phyloP scores from a whole-genome alignment of 1,140 invertebrate genomes.

The Subanguina moxae region DNA sequence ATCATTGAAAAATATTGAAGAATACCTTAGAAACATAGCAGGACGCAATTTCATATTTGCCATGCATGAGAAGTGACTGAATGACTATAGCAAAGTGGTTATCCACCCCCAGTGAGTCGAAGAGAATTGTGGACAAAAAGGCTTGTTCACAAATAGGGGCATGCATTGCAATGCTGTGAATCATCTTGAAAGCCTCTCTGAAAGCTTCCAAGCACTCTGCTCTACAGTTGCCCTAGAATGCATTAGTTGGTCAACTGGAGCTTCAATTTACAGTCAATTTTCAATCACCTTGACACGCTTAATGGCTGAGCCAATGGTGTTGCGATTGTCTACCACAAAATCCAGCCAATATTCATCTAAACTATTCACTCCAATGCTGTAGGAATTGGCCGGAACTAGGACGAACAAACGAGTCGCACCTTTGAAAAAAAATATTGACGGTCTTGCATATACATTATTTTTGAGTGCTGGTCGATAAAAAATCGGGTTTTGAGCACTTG shows the following conservation, averaged over 20 bases:
- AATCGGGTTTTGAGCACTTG: too few species aligned
- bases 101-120: neutral
- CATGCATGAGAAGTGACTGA: neutral
- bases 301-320: neutral
- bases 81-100: neutral
- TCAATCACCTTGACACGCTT: neutral
- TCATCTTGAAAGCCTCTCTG: neutral
- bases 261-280: neutral
- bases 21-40: neutral
- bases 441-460: too few species aligned
- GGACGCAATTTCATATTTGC: neutral
- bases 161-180: neutral
- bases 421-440: neutral
- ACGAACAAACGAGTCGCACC: neutral
- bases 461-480: too few species aligned
- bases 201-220: conserved; percentile 1
- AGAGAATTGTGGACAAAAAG: conserved; percentile 1
- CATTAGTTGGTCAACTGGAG: neutral
- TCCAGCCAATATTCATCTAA: neutral
- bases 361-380: neutral
- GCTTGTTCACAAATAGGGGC: neutral
- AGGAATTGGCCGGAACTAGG: neutral
- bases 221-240: neutral
- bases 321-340: conserved; percentile 3
- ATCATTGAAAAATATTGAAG: too few species aligned